Evolutionary conservation across 2,797 vertebrate genomes (phyloP).

Genomic region (Leptoclinus maculatus): DNA sequence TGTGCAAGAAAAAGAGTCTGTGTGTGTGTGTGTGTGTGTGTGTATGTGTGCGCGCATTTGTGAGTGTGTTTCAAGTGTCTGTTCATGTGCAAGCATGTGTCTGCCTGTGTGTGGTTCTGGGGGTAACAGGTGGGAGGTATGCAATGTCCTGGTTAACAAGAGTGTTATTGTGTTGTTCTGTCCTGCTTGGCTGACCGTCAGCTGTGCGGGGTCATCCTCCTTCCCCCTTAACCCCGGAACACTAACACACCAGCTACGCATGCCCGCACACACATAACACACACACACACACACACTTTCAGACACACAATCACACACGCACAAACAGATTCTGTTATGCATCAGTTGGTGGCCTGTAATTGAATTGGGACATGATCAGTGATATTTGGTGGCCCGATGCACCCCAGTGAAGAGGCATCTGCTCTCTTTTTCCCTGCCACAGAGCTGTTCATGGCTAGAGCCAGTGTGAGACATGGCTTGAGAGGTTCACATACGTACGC

Average conservation of each 20-base stretch:
- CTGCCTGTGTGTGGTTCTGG: constrained; percentile 73
- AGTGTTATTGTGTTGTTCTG: constrained; percentile 82
- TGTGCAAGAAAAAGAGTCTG: constrained; percentile 23
- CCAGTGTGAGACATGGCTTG: constrained; percentile 63
- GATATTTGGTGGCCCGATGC: constrained; percentile 77
- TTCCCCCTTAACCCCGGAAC: constrained; percentile 72
- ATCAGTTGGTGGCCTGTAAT: constrained; percentile 79
- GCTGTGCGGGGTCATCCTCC: constrained; percentile 79
- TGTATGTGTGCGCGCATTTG: constrained; percentile 42
- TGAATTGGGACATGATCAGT: constrained; percentile 80
- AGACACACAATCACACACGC: constrained; percentile 58
- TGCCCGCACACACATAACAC: constrained; percentile 77
- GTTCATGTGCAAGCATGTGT: constrained; percentile 70
- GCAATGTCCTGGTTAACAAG: constrained; percentile 82
- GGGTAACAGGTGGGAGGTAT: constrained; percentile 84
- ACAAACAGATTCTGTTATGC: constrained; percentile 74
- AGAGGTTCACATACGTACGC: constrained; percentile 52
- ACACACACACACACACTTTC: constrained; percentile 53
- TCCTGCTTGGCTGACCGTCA: constrained; percentile 84
- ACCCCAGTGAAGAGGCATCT: constrained; percentile 79
- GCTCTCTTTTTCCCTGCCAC: constrained; percentile 63
- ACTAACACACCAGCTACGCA: constrained; percentile 73
- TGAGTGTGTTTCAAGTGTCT: constrained; percentile 41
- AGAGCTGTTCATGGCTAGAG: constrained; percentile 60
- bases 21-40: constrained; percentile 34